Base-by-base conservation (phyloP, 2,113 vertebrate genomes). In the Alethe diademata region DNA sequence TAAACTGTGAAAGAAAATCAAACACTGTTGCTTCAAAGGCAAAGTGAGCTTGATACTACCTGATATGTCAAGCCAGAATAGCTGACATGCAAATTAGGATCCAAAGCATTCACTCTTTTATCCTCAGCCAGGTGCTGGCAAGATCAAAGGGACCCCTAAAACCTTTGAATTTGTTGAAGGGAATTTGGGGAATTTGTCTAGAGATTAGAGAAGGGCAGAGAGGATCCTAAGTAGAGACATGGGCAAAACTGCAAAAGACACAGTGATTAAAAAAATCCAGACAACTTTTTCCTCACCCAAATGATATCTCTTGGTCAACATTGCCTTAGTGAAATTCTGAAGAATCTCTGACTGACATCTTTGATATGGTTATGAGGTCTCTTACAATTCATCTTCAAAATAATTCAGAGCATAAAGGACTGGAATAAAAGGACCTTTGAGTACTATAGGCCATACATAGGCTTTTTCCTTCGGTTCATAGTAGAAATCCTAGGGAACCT, bases 101-200 rank as follows among this genome's bases (percentile, higher is more conserved):
- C 67, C 61, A 70, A 86, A 91, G 42, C 29, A 14, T 71, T 83
- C 81, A 60, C 33, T 72, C 70, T 90, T 92, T 95, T 62, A 80
- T 85, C 81, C 22, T 88, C 23, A 90, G 48, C 48, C 81, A 93
- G 74, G 66, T 94, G 74, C 69, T 91, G 45, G 33, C 42, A 88
- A 92, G 95, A 95, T 83, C 86, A 96, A 91, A 96, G 78, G 75
- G 38, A 57, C 18, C 28, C 19, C 45, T 86, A 79, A 96, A 95
- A 13, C 64, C 54, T 93, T 92, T 85, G 80, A 70, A 76, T 94
- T 81, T 83, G n/a, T 50, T 75, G 54, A 89, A 35, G 19, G 18
- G 8, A 95, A 89, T 81, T 29, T 87, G 45, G 12, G 31, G 54
- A 62, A 58, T 86, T 67, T 65, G 70, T 82, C 51, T 76, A 40